A percentile compares a stretch with the other conserved stretches of the same genome.
phyloP scores from a whole-genome alignment of 2,797 vertebrate species.

The Loriculus beryllinus region DNA sequence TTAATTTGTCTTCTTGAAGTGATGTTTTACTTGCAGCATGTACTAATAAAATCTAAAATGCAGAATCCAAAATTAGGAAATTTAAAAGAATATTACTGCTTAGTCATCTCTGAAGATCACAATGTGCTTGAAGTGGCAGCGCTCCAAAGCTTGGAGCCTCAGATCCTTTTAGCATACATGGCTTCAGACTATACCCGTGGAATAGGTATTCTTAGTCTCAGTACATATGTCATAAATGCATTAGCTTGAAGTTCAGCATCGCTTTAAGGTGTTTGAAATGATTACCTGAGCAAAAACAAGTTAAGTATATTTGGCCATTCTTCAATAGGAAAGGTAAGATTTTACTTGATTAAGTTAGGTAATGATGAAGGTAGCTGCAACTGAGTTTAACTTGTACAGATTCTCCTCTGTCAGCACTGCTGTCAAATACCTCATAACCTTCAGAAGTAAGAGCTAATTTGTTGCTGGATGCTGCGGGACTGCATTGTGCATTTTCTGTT shows the following conservation, averaged over 20 bases:
- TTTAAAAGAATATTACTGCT: neutral
- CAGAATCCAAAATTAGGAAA: neutral
- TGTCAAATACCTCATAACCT: neutral
- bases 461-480: neutral
- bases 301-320: neutral
- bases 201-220: neutral
- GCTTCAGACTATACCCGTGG: neutral
- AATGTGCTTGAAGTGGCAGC: neutral
- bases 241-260: neutral
- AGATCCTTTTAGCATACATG: neutral
- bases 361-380: neutral
- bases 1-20: neutral
- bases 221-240: neutral
- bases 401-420: fast-evolving
- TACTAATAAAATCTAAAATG: neutral
- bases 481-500: neutral
- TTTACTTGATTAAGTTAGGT: neutral
- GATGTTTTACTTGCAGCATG: neutral
- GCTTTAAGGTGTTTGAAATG: neutral
- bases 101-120: neutral
- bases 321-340: neutral
- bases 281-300: neutral
- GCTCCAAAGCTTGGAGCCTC: neutral
- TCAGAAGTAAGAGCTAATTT: neutral
- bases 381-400: neutral